Evolutionary conservation across 2,888 invertebrate species (phyloP).

Genomic region (Glyphotaelius pellucidus): DNA sequence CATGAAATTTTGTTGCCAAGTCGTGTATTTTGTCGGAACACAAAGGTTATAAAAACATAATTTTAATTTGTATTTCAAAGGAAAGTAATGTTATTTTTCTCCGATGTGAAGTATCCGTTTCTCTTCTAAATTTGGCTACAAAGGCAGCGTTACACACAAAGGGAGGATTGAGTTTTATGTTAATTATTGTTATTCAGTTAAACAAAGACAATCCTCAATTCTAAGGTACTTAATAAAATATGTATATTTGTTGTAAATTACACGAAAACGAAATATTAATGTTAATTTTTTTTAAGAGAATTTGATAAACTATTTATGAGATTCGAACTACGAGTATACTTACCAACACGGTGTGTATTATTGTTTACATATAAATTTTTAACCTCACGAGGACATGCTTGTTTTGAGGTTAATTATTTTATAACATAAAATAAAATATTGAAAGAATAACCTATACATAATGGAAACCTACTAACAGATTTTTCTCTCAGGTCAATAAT

Average conservation of each 20-base stretch:
- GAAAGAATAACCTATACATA: no score
- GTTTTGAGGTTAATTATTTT: no score
- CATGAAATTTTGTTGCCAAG: background rate
- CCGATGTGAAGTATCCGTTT: background rate
- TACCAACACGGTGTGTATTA: no score
- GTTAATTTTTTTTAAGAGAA: no score
- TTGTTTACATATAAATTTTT: no score
- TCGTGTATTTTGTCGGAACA: background rate
- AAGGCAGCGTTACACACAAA: background rate
- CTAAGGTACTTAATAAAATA: background rate
- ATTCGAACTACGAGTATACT: no score
- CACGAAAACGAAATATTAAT: background rate
- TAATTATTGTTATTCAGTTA: background rate
- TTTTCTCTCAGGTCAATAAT: no score
- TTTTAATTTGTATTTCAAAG: background rate
- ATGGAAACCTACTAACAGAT: no score
- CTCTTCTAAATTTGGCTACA: background rate
- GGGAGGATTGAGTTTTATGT: background rate
- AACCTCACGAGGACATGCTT: no score
- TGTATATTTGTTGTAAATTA: background rate
- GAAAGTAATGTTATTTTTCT: background rate
- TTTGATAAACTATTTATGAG: no score
- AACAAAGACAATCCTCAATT: background rate
- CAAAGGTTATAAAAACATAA: background rate
- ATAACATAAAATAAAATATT: no score